phyloP scores from a whole-genome alignment of 2,888 invertebrate genomes.

The Eupsilia transversa region DNA sequence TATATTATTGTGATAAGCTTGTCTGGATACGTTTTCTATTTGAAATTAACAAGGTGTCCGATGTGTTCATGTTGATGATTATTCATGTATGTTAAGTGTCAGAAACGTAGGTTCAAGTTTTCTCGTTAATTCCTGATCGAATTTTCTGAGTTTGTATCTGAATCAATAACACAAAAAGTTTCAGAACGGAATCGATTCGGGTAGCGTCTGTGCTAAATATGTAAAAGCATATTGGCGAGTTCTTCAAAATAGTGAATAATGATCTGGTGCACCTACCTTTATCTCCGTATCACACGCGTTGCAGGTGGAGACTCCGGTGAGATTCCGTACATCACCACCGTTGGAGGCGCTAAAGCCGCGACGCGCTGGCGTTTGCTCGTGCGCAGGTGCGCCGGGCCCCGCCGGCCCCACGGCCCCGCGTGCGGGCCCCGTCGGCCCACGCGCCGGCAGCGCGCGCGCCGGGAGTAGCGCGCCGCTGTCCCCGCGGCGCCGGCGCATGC shows the following conservation, averaged over 20 bases:
- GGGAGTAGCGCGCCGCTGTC: conserved; percentile 79
- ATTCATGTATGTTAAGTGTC: neutral
- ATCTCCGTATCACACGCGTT: conserved; percentile 54
- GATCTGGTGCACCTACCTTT: neutral
- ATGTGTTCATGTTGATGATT: neutral
- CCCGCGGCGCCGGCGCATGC: conserved; percentile 86
- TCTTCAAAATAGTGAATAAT: neutral
- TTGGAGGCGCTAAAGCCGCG: conserved; percentile 96
- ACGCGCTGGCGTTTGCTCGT: conserved; percentile 83
- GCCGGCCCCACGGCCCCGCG: conserved; percentile 85
- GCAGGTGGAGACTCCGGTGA: conserved; percentile 94
- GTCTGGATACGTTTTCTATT: neutral
- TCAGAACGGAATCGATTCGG: neutral
- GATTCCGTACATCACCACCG: conserved; percentile 97
- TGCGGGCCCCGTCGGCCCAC: conserved; percentile 83
- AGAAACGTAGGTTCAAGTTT: neutral
- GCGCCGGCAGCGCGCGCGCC: conserved; percentile 83
- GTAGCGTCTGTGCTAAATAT: neutral
- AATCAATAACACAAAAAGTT: neutral
- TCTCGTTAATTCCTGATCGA: neutral
- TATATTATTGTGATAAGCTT: conserved; percentile 5
- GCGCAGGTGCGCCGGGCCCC: conserved; percentile 88
- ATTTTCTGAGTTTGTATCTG: neutral
- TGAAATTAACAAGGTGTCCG: neutral
- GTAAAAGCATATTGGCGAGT: neutral